These are phyloP conservation scores for Xiphophorus birchmanni DNA, from an alignment of 2,797 vertebrate species.

Conservation along the genomic window DNA sequence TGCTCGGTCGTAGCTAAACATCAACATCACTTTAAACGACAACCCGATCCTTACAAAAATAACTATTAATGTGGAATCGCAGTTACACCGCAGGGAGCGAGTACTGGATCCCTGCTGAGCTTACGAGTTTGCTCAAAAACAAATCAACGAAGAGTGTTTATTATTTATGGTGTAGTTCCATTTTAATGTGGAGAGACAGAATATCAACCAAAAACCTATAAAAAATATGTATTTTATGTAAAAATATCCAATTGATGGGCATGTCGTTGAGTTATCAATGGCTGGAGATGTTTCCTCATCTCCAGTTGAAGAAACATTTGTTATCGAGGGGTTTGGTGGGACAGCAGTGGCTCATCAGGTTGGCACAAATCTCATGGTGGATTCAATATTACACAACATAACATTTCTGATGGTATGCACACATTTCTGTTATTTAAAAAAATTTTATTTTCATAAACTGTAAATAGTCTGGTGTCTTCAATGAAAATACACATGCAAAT, in stretches of 20 bases:
- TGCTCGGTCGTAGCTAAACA: neutral
- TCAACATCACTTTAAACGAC: neutral
- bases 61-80: neutral
- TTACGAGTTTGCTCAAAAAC: neutral
- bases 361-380: neutral
- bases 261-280: neutral
- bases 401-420: no score
- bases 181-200: neutral
- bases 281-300: neutral
- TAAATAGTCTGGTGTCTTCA: no score
- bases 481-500: no score
- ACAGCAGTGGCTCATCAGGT: neutral
- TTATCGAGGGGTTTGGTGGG: neutral
- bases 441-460: no score
- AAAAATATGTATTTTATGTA: neutral
- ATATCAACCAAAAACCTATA: neutral
- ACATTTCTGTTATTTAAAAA: neutral
- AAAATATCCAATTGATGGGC: neutral
- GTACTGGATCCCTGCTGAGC: neutral
- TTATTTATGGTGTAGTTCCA: neutral
- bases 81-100: neutral
- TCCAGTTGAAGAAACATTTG: neutral
- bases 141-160: neutral
- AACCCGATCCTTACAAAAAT: neutral
- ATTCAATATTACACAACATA: neutral